These are phyloP conservation scores for Ranitomeya imitator DNA, from an alignment of 2,113 vertebrate genomes.

Conservation along the genomic window DNA sequence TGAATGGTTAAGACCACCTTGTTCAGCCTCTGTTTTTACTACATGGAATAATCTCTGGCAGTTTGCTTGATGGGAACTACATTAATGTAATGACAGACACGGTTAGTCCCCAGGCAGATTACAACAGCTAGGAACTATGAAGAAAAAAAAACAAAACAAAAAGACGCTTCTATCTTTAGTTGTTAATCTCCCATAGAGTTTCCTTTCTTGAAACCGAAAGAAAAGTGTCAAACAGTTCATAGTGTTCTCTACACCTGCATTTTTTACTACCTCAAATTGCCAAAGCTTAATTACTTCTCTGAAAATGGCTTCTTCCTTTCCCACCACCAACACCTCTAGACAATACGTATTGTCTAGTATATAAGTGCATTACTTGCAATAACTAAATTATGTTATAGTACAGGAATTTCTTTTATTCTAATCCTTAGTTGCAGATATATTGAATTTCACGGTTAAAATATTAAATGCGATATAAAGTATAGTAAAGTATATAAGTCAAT, in stretches of 20 bases:
- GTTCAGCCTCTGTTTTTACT: slow-evolving; percentile 33
- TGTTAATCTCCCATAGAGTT: neutral
- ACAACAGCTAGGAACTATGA: neutral
- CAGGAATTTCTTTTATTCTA: neutral
- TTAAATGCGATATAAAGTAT: neutral
- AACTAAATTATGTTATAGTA: neutral
- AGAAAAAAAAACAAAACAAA: neutral
- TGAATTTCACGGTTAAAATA: neutral
- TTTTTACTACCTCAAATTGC: neutral
- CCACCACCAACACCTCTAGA: neutral
- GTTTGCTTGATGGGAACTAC: slow-evolving; percentile 23
- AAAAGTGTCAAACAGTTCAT: slow-evolving; percentile 6
- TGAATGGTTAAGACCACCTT: slow-evolving; percentile 45
- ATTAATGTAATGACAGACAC: slow-evolving; percentile 43
- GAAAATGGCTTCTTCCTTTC: neutral
- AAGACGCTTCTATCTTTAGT: neutral
- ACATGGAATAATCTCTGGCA: slow-evolving; percentile 34
- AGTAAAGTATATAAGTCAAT: too few relatives aligned
- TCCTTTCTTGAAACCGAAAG: slow-evolving; percentile 2
- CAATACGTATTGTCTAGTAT: slow-evolving; percentile 2
- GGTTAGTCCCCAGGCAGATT: slow-evolving; percentile 29
- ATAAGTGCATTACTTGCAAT: neutral
- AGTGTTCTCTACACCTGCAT: slow-evolving; percentile 3
- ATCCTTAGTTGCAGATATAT: neutral
- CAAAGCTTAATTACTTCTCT: neutral